A percentile compares a stretch with the other conserved stretches of the same genome.
Evolutionary conservation across 2,888 invertebrate species (phyloP).

Genomic region (Ectobius pallidus): DNA sequence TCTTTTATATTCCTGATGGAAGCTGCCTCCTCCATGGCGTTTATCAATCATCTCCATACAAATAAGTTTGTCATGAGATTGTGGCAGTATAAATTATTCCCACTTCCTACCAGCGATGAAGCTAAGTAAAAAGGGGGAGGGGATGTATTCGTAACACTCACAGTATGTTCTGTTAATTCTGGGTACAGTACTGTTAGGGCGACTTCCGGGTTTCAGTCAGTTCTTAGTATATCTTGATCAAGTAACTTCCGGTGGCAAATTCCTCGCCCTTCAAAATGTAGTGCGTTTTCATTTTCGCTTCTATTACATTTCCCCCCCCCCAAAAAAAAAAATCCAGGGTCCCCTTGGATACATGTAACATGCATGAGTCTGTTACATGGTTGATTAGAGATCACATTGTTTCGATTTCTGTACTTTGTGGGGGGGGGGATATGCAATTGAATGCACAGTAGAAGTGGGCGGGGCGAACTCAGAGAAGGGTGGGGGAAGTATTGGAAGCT

Average conservation of each 20-base stretch:
- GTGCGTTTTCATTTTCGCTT: background rate
- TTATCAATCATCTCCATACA: slow-evolving; percentile 30
- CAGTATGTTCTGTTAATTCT: no score
- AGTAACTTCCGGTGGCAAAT: background rate
- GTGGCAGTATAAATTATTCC: no score
- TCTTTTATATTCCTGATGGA: slow-evolving; percentile 2
- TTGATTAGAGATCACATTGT: slow-evolving; percentile 23
- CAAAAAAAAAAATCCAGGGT: background rate
- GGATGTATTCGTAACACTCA: no score
- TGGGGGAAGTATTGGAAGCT: background rate
- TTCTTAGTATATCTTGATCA: background rate
- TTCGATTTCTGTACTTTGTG: slow-evolving; percentile 11
- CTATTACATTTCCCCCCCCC: background rate
- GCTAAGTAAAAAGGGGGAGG: no score
- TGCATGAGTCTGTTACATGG: background rate
- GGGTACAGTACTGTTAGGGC: no score
- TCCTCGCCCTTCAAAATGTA: background rate
- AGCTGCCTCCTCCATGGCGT: slow-evolving; percentile 7
- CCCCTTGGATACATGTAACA: no score
- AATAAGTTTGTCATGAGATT: slow-evolving; percentile 28
- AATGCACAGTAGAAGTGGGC: background rate
- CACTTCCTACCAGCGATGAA: no score
- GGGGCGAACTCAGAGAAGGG: no score
- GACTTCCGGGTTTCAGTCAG: background rate
- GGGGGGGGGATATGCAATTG: background rate